These are phyloP conservation scores for Cephalopholis sonnerati DNA, from an alignment of 2,113 vertebrate species.

Conservation along the genomic window DNA sequence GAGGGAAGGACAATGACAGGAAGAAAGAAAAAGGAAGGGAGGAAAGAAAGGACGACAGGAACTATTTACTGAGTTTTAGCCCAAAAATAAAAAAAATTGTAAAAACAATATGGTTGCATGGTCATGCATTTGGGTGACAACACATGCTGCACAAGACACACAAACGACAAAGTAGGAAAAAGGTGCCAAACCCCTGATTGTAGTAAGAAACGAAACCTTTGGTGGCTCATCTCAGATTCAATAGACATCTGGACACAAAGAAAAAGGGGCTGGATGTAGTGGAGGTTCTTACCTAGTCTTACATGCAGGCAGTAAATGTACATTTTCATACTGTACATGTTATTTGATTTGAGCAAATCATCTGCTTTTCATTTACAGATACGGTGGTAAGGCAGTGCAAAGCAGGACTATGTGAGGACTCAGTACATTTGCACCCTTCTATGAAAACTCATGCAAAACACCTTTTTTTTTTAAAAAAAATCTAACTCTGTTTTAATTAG, in stretches of 20 bases:
- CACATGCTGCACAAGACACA: constrained; percentile 81
- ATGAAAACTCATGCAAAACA: not conserved
- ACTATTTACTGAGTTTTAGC: constrained; percentile 14
- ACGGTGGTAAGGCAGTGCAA: constrained; percentile 8
- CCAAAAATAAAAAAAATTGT: not conserved
- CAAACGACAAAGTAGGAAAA: constrained; percentile 74
- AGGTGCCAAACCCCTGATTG: constrained; percentile 83
- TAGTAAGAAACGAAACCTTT: constrained; percentile 86
- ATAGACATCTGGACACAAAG: constrained; percentile 85
- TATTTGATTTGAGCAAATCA: not conserved
- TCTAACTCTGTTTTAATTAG: not conserved
- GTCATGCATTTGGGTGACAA: constrained; percentile 76
- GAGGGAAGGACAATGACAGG: not conserved
- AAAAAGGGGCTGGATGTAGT: constrained; percentile 76
- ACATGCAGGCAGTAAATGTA: constrained; percentile 61
- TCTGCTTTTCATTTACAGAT: constrained; percentile 1
- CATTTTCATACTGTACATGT: constrained; percentile 28
- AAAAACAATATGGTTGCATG: constrained; percentile 53
- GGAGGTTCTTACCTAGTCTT: constrained; percentile 48
- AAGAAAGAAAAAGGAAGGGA: not conserved
- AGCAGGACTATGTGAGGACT: constrained; percentile 1
- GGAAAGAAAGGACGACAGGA: not conserved
- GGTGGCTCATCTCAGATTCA: constrained; percentile 86
- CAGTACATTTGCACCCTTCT: not conserved
- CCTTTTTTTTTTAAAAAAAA: not conserved